A percentile compares a stretch with the other conserved stretches of the same genome.
Evolutionary conservation across 2,113 vertebrate genomes (phyloP).

Genomic region (Henicopernis longicauda): DNA sequence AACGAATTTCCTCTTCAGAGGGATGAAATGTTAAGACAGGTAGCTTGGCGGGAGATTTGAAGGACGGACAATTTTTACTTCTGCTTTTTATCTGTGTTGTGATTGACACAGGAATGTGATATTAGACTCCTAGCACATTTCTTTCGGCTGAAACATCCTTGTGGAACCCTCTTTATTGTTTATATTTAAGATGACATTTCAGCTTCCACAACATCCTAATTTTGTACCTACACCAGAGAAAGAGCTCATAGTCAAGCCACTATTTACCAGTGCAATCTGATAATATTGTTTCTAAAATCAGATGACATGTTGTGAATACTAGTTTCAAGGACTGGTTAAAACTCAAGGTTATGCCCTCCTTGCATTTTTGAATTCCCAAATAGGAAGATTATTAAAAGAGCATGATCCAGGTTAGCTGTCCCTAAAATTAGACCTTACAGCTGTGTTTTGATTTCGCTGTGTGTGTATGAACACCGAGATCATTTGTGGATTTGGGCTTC

Average conservation of each 20-base stretch:
- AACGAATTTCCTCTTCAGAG: not conserved
- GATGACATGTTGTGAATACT: not conserved
- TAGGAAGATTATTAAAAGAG: not conserved
- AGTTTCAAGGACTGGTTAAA: constrained; percentile 7
- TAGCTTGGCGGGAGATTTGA: not conserved
- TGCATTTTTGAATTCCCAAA: not conserved
- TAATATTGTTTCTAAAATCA: constrained; percentile 13
- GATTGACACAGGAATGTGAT: not conserved
- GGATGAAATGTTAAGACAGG: not conserved
- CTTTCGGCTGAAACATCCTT: not conserved
- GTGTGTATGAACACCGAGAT: not conserved
- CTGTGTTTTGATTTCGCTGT: constrained; percentile 6
- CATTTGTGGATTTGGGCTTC: not conserved
- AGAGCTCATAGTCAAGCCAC: not conserved
- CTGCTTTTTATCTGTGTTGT: not conserved
- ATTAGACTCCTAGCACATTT: not conserved
- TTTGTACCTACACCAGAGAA: not conserved
- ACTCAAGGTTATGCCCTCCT: not conserved
- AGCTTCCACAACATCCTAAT: not conserved
- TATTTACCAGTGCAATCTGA: not conserved
- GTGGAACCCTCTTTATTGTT: not conserved
- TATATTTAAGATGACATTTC: not conserved
- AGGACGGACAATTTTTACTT: not conserved
- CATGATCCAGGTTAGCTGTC: not conserved
- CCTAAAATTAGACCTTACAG: constrained; percentile 41